Percentiles rank a stretch among this genome's conserved stretches.
Conservation (phyloP, 2,113 vertebrate genomes). For the Chrysochloris asiatica region DNA sequence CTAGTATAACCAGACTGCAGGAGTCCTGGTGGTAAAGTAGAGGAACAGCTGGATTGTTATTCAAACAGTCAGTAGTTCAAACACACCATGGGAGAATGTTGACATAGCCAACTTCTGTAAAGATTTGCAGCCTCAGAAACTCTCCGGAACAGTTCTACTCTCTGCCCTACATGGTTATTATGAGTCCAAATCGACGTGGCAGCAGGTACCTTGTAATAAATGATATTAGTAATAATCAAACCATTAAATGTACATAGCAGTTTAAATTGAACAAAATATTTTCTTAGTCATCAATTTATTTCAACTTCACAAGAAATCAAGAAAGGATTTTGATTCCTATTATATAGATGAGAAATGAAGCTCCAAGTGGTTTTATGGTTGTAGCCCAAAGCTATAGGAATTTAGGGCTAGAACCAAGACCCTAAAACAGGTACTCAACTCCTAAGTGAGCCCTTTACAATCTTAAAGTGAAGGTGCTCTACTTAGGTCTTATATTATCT, state of each 20-base stretch:
- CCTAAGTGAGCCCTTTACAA: background rate
- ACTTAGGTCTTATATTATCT: background rate
- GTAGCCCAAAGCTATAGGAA: background rate
- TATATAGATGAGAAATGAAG: background rate
- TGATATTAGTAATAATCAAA: background rate
- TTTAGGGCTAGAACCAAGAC: background rate
- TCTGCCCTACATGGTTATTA: no score
- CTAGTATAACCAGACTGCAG: background rate
- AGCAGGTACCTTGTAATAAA: background rate
- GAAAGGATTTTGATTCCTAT: conserved; percentile 1
- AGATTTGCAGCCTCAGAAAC: no score
- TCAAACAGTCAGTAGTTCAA: no score
- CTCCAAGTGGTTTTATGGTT: background rate
- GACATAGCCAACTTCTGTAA: no score
- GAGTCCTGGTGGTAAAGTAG: no score
- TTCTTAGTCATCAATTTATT: background rate
- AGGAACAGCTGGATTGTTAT: no score
- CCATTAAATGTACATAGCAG: background rate
- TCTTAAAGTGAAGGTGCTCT: background rate
- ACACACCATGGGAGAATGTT: no score
- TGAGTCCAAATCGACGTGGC: no score
- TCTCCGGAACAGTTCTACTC: no score
- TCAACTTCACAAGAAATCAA: background rate
- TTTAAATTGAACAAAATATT: background rate
- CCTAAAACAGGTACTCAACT: background rate